Base-by-base conservation (phyloP, 2,888 invertebrate species). In the Trissoscelio sp. region DNA sequence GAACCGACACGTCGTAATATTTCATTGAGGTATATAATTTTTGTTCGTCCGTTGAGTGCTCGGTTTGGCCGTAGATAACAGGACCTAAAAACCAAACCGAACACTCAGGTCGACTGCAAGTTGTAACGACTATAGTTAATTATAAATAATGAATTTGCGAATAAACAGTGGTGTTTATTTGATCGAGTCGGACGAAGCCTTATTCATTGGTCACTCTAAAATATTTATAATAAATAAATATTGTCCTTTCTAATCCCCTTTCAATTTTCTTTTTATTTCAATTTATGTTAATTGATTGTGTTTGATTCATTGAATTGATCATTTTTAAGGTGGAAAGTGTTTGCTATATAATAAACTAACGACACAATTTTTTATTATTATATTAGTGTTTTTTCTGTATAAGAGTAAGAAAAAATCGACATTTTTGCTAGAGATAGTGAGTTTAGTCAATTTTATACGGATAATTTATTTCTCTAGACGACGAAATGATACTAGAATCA, bases 151-250 rank as follows among this genome's bases (percentile, higher is more conserved):
- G 69, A 69, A 74, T 62, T 74, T 73, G 62, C 60, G 53, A 74
- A 74, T 74, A 74, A 74, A 74, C 73, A 51, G n/a, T 66, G 44
- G 24, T 62, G 78, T 78, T 78, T 78, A 64, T 78, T 78, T 70
- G 57, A 70, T 57, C 64, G 24, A 70, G 46, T 78, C 20, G 64
- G 57, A 39, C 39, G 66, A 67, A 73, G 16, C 37, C 58, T 73
- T 55, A 55, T 73, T 79, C 34, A 72, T 39, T 66, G 34, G 46
- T 62, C 46, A 55, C 24, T 58, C 20, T 28, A n/a, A n/a, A n/a
- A 51, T 46, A 64, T 57, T 75, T 44, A 55, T 62, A 73, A 72
- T 9, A 16, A 55, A 53, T 53, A 24, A 55, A n/a, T 7, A n/a
- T 16, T 48, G 16, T 51, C 34, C 64, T 48, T 31, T 46, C 1